Conservation (phyloP, 1,140 invertebrate species). For the Lepidurus arcticus region DNA sequence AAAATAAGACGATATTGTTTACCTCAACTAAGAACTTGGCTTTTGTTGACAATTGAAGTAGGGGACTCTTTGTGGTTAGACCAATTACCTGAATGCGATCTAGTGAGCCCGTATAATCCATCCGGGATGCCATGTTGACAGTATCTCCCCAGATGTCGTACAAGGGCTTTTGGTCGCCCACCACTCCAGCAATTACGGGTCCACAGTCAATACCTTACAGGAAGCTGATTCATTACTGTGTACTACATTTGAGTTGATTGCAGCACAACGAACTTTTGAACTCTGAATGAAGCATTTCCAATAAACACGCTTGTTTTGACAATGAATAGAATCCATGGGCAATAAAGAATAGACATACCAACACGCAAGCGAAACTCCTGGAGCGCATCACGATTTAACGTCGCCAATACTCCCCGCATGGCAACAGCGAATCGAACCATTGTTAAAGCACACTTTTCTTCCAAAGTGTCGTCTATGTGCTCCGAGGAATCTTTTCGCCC, state of each 20-base stretch:
- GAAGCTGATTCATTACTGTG: background rate
- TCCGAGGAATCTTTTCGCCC: conserved; percentile 53
- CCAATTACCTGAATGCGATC: conserved; percentile 67
- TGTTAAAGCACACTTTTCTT: conserved; percentile 27
- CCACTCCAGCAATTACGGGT: conserved; percentile 80
- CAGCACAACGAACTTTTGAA: background rate
- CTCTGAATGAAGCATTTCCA: too few species aligned
- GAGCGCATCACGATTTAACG: conserved; percentile 47
- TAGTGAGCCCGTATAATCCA: conserved; percentile 74
- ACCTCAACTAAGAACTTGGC: too few species aligned
- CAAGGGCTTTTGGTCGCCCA: conserved; percentile 79
- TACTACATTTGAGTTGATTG: conserved; percentile 23
- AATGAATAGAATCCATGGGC: background rate
- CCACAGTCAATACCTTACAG: conserved; percentile 60
- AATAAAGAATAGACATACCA: conserved; percentile 42
- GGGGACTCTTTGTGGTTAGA: too few species aligned
- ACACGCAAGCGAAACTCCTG: conserved; percentile 52
- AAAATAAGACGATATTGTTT: background rate
- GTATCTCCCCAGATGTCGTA: conserved; percentile 92
- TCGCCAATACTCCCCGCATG: conserved; percentile 43
- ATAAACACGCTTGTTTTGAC: background rate
- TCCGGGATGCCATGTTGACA: conserved; percentile 88
- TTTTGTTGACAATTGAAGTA: too few species aligned
- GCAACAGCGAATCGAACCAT: conserved; percentile 38
- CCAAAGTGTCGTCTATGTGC: background rate